phyloP scores from a whole-genome alignment of 2,113 vertebrate species.

The Herpetotheres cachinnans region DNA sequence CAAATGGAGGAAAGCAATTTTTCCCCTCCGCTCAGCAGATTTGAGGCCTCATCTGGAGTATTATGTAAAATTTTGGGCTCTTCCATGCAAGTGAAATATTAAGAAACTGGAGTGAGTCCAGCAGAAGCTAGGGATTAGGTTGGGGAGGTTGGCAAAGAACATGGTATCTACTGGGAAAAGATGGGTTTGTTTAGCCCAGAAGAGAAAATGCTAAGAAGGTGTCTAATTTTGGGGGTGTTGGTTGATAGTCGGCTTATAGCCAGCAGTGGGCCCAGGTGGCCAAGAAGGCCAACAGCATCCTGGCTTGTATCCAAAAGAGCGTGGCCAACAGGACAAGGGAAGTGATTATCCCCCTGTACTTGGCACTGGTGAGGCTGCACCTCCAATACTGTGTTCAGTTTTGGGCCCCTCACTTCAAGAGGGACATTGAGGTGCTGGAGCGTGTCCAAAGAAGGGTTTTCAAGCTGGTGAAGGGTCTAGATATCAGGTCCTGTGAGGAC shows the following conservation, averaged over 20 bases:
- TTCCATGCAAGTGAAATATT: background rate
- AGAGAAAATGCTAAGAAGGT: background rate
- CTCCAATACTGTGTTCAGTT: background rate
- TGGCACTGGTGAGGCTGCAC: rapidly evolving
- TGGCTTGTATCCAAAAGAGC: background rate
- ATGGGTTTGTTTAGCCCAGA: background rate
- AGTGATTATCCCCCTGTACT: background rate
- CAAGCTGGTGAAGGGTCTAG: background rate
- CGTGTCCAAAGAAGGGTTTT: background rate
- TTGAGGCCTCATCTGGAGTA: background rate
- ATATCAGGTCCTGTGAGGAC: rapidly evolving
- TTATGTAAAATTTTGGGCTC: background rate
- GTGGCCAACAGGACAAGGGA: background rate
- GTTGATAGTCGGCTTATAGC: background rate
- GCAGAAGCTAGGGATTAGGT: background rate
- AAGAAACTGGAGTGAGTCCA: background rate
- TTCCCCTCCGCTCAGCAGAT: background rate
- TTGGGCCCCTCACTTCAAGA: background rate
- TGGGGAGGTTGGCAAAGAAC: background rate
- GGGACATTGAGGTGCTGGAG: background rate
- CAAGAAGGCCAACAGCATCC: background rate
- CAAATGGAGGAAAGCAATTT: background rate
- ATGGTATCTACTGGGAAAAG: background rate
- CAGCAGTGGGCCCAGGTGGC: background rate
- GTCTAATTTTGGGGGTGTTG: background rate